These are phyloP conservation scores for Acleris literana DNA, from an alignment of 2,888 invertebrate genomes.

Conservation along the genomic window DNA sequence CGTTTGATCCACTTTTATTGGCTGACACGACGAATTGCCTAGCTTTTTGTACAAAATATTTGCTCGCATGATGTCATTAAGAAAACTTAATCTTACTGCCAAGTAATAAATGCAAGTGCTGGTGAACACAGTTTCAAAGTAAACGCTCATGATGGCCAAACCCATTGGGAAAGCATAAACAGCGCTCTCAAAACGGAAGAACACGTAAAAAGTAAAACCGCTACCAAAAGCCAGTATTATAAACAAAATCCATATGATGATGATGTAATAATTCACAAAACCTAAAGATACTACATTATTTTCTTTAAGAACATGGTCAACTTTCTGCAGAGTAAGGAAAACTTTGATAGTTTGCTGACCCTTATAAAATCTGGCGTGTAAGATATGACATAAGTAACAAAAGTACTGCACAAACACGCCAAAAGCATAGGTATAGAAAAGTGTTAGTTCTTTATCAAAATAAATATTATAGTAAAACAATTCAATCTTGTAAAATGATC, in stretches of 20 bases:
- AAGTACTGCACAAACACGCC: constrained; percentile 40
- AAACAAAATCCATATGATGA: constrained; percentile 37
- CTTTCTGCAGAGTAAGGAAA: constrained; percentile 45
- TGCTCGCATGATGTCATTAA: constrained; percentile 44
- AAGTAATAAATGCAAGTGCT: constrained; percentile 45
- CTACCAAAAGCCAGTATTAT: constrained; percentile 37
- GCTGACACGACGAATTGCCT: not conserved
- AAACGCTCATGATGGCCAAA: constrained; percentile 39
- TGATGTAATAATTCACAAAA: constrained; percentile 31
- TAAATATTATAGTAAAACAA: constrained; percentile 40
- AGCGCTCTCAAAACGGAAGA: constrained; percentile 40
- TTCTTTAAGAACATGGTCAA: constrained; percentile 41
- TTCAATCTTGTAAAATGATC: constrained; percentile 40
- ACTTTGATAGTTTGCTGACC: constrained; percentile 40
- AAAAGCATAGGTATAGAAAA: constrained; percentile 28
- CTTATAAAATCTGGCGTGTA: constrained; percentile 43
- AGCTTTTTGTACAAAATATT: constrained; percentile 31
- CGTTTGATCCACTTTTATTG: not conserved
- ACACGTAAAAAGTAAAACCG: constrained; percentile 40
- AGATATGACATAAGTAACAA: constrained; percentile 42
- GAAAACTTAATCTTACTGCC: constrained; percentile 41
- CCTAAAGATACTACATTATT: constrained; percentile 8
- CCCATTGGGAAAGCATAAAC: constrained; percentile 38
- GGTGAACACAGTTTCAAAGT: constrained; percentile 45
- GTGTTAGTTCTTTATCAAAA: constrained; percentile 26